phyloP scores from a whole-genome alignment of 2,797 vertebrate species.

The Discoglossus pictus region DNA sequence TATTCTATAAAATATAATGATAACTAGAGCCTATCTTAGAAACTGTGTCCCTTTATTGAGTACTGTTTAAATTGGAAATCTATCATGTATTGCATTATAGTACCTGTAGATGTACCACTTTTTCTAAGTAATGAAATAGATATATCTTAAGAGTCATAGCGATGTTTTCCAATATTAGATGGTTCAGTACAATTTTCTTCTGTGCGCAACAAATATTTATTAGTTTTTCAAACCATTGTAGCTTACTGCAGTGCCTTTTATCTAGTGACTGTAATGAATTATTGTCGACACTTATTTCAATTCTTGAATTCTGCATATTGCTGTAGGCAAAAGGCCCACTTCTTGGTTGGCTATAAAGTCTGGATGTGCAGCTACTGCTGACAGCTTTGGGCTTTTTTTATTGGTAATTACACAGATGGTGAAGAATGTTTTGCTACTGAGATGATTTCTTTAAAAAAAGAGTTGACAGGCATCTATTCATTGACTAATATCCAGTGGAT shows the following conservation, averaged over 20 bases:
- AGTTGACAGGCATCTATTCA: constrained; percentile 61
- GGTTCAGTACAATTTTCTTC: too few relatives aligned
- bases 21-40: too few relatives aligned
- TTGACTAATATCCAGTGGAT: constrained; percentile 56
- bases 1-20: too few relatives aligned
- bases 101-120: too few relatives aligned
- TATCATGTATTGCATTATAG: too few relatives aligned
- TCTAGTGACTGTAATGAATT: constrained; percentile 57
- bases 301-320: constrained; percentile 54
- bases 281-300: constrained; percentile 53
- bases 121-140: too few relatives aligned
- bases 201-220: constrained; percentile 52
- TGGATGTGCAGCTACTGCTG: constrained; percentile 56
- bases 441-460: constrained; percentile 59
- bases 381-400: constrained; percentile 62
- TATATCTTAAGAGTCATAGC: too few relatives aligned
- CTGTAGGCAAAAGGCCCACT: constrained; percentile 65
- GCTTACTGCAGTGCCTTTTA: constrained; percentile 52
- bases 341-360: constrained; percentile 60
- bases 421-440: constrained; percentile 53
- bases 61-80: too few relatives aligned
- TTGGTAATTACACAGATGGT: constrained; percentile 66
- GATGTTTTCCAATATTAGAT: too few relatives aligned
- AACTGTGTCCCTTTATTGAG: too few relatives aligned
- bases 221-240: constrained; percentile 54